Conservation (phyloP, 2,888 invertebrate genomes). For the Conchocele bisecta region DNA sequence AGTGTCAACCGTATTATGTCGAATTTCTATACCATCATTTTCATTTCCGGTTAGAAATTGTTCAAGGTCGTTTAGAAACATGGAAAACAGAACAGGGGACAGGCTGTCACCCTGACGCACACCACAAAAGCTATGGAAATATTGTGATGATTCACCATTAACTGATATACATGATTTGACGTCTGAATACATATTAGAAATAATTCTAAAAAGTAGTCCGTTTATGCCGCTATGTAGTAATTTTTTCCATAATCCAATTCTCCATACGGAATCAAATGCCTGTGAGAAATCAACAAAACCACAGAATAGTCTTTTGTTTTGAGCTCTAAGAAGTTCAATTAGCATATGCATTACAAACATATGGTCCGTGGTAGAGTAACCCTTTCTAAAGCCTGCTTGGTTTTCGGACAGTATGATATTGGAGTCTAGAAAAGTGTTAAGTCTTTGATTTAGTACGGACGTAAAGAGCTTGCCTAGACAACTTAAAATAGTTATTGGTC, state of each 20-base stretch:
- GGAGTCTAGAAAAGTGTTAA: slow-evolving; percentile 23
- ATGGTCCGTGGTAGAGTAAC: slow-evolving; percentile 30
- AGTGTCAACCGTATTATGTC: no score
- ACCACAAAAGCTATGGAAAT: slow-evolving; percentile 13
- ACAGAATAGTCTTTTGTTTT: slow-evolving; percentile 19
- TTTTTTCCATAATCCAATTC: slow-evolving; percentile 20
- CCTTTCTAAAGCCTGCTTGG: slow-evolving; percentile 38
- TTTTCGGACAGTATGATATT: slow-evolving; percentile 21
- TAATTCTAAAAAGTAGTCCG: slow-evolving; percentile 21
- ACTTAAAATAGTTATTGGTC: slow-evolving; percentile 38
- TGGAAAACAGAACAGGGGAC: no score
- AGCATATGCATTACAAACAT: slow-evolving; percentile 28
- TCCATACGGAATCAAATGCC: slow-evolving; percentile 23
- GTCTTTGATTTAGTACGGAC: slow-evolving; percentile 29
- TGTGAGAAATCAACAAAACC: slow-evolving; percentile 18
- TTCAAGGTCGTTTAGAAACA: no score
- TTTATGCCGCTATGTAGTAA: slow-evolving; percentile 7
- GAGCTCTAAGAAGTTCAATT: background rate
- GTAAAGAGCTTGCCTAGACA: slow-evolving; percentile 43
- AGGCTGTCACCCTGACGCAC: slow-evolving; percentile 17
- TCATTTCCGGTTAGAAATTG: no score
- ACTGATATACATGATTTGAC: slow-evolving; percentile 25
- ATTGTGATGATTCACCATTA: background rate
- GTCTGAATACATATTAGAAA: slow-evolving; percentile 19
- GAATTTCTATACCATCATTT: no score